Conservation (phyloP, 1,140 invertebrate genomes). For the Drosophila pectinifera region DNA sequence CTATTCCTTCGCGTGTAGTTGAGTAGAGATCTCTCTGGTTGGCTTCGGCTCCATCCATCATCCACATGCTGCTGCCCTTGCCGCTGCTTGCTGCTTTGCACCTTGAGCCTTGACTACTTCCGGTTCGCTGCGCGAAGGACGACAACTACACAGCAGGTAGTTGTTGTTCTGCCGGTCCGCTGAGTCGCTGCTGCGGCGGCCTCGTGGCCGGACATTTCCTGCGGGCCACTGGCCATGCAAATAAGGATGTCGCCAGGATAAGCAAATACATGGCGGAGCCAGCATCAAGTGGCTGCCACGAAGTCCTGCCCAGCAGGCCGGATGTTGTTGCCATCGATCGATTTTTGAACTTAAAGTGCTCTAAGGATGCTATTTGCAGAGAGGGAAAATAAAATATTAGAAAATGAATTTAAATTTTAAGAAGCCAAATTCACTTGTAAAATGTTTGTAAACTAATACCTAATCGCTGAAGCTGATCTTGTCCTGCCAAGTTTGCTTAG, state of each 20-base stretch:
- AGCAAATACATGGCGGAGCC: slow-evolving; percentile 27
- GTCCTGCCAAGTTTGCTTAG: slow-evolving; percentile 6
- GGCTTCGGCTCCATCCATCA: slow-evolving; percentile 51
- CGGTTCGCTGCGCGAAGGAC: slow-evolving; percentile 77
- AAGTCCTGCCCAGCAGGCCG: slow-evolving; percentile 33
- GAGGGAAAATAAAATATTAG: too few species aligned
- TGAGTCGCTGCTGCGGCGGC: slow-evolving; percentile 13
- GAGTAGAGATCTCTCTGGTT: slow-evolving; percentile 2
- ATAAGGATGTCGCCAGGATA: slow-evolving; percentile 69
- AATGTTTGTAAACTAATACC: not conserved
- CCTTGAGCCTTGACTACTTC: slow-evolving; percentile 81
- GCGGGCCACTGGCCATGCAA: slow-evolving; percentile 68
- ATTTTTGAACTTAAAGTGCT: slow-evolving; percentile 38
- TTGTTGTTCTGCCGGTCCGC: slow-evolving; percentile 39
- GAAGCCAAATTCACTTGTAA: not conserved
- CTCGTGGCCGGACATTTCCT: slow-evolving; percentile 66
- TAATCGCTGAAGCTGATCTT: not conserved
- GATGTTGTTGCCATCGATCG: slow-evolving; percentile 59
- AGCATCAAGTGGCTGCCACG: slow-evolving; percentile 58
- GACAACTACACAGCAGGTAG: slow-evolving; percentile 68
- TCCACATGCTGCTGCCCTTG: slow-evolving; percentile 58
- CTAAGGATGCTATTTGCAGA: slow-evolving; percentile 3
- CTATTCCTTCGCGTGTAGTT: not conserved
- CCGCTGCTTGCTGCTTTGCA: slow-evolving; percentile 65
- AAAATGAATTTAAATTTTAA: too few species aligned